Conservation (phyloP, 2,113 vertebrate species). For the Vulpes ferrilata region DNA sequence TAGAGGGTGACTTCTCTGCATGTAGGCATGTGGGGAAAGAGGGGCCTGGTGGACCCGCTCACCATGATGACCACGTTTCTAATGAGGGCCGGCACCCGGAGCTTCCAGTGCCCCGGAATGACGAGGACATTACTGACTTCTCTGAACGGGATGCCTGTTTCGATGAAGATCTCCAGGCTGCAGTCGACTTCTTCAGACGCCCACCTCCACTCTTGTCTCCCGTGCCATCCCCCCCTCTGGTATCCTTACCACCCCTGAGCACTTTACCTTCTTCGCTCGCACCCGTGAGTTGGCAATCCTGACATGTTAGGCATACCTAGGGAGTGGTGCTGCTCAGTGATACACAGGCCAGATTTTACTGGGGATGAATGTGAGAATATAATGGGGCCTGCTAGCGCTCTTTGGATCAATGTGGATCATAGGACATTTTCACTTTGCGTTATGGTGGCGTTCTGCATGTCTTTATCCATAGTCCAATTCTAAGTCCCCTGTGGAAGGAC, state of each 20-base stretch:
- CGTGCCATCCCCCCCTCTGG: conserved; percentile 81
- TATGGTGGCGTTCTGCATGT: background rate
- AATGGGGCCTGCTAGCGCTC: rapidly evolving
- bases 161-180: conserved; percentile 83
- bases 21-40: background rate
- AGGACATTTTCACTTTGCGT: background rate
- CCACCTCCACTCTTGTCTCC: conserved; percentile 93
- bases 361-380: background rate
- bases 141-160: background rate
- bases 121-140: background rate
- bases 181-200: conserved; percentile 89
- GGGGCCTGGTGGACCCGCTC: background rate
- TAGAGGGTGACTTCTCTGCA: background rate
- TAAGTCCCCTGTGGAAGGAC: background rate
- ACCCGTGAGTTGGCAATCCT: conserved; percentile 80
- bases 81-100: conserved; percentile 16
- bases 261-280: conserved; percentile 74
- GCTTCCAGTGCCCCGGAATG: background rate
- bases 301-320: rapidly evolving
- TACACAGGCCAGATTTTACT: background rate
- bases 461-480: background rate
- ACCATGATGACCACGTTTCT: rapidly evolving
- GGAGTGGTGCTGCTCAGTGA: background rate
- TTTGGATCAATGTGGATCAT: background rate
- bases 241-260: background rate